Evolutionary conservation across 1,140 invertebrate genomes (phyloP), one percentile per base, ranked within the genome.

Genomic region (Scaptodrosophila lebanonensis): DNA sequence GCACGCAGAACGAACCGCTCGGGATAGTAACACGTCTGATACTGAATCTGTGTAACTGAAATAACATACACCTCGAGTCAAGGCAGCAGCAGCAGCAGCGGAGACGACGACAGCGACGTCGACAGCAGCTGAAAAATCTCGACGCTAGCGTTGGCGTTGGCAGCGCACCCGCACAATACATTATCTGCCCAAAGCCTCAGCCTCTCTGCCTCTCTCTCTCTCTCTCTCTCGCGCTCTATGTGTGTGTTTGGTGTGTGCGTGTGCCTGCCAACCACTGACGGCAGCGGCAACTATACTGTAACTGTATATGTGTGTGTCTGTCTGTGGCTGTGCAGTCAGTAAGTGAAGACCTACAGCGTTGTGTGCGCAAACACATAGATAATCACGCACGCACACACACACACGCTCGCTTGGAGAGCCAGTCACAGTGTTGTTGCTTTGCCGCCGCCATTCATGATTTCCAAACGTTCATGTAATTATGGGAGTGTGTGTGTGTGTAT

Each of bases 41-140:
- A 86, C 84, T 86, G 84, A 86, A 86, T 86, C 84, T 84, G 71
- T 86, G 71, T 85, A 85, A 77, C 84, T 86, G 84, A 85, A 86
- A 86, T 84, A 86, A 86, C 84, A 84, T 57, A 64, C 58, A 83
- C 65, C 72, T 85, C 76, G 73, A 64, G 62, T 73, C 70, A 73
- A 39, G 52, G 70, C 62, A 51, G 56, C 72, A 68, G 47, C 43
- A 54, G 61, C 63, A 56, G 33, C 52, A 38, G 53, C 64, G 63
- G 62, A 15, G 33, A 18, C 59, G 47, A 51, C 47, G 53, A 36
- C 50, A 38, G 48, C 49, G 42, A 25, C 54, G 15, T 35, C 48
- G 44, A 40, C 40, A 59, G 11, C 42, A 43, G 59, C 38, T 49
- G 66, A 50, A 54, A 15, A 30, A 42, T 52, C 44, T 42, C 18